Evolutionary conservation across 1,140 invertebrate species (phyloP), one percentile per base, ranked within the genome.

Genomic region (Dryas iulia): DNA sequence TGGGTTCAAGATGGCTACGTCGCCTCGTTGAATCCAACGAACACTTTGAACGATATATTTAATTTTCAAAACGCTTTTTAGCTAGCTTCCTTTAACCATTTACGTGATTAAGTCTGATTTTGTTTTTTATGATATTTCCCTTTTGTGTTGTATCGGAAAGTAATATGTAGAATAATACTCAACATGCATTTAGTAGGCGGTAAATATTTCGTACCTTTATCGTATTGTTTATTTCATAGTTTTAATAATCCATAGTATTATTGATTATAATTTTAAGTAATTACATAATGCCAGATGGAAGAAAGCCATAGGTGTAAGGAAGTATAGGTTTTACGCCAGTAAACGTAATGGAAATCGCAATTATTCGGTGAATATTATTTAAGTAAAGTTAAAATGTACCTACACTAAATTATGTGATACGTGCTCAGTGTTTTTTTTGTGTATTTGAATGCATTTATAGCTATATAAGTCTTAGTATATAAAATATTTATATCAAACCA

Each of bases 391-490:
- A 21, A 69, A n/a, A 63, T 52, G 59, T 54, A 12, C 24, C 54
- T 87, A 86, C 82, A 90, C 86, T 86, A 87, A 82, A 83, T 73
- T 71, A 88, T 90, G 87, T 87, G 86, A 88, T 89, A 90, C 82
- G 76, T 70, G 73, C 77, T 82, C 83, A 79, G 76, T 79, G 76
- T 78, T 73, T 79, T 73, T 79, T 81, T 86, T 83, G 77, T 82
- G 79, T 83, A 80, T 81, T 85, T 81, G 75, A 74, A 83, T 88
- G 88, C 86, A 88, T 90, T 90, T 90, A 90, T 88, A 84, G 77
- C 31, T 77, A 60, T 72, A 69, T 84, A 85, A 81, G 80, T 71
- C 71, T 73, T 81, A 80, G 71, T 72, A 71, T 59, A 77, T 81
- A 79, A 65, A 74, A 74, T 87, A 86, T 88, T 87, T 89, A 87